These are phyloP conservation scores for Miichthys miiuy DNA, from an alignment of 2,797 vertebrate species.

Conservation along the genomic window DNA sequence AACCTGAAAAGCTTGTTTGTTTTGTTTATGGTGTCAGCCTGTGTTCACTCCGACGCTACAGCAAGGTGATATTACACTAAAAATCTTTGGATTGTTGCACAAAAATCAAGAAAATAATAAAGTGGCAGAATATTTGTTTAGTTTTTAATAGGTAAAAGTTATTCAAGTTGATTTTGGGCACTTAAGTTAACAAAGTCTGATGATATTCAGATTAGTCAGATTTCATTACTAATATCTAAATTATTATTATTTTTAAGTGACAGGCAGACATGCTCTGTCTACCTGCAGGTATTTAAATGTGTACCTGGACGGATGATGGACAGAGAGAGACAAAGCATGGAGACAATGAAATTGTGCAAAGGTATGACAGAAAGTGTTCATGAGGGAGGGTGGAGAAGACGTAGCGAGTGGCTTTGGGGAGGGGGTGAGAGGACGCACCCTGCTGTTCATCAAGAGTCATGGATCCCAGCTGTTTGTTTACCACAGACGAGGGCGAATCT, in stretches of 20 bases:
- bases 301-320: conserved; percentile 19
- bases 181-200: too few species aligned
- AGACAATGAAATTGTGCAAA: conserved; percentile 10
- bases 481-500: conserved; percentile 98
- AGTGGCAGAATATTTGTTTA: not conserved
- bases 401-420: conserved; percentile 37
- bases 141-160: not conserved
- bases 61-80: not conserved
- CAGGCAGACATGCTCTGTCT: conserved; percentile 6
- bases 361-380: conserved; percentile 17
- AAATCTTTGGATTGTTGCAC: not conserved
- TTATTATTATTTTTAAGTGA: not conserved
- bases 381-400: conserved; percentile 24
- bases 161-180: too few species aligned
- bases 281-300: not conserved
- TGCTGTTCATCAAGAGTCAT: conserved; percentile 98
- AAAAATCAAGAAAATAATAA: not conserved
- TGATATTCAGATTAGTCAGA: not conserved
- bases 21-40: too few species aligned
- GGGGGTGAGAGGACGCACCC: conserved; percentile 90
- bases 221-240: not conserved
- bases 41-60: too few species aligned
- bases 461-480: conserved; percentile 99
- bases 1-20: too few species aligned
- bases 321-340: conserved; percentile 34